phyloP scores from a whole-genome alignment of 2,113 vertebrate genomes.

The Phalacrocorax aristotelis region DNA sequence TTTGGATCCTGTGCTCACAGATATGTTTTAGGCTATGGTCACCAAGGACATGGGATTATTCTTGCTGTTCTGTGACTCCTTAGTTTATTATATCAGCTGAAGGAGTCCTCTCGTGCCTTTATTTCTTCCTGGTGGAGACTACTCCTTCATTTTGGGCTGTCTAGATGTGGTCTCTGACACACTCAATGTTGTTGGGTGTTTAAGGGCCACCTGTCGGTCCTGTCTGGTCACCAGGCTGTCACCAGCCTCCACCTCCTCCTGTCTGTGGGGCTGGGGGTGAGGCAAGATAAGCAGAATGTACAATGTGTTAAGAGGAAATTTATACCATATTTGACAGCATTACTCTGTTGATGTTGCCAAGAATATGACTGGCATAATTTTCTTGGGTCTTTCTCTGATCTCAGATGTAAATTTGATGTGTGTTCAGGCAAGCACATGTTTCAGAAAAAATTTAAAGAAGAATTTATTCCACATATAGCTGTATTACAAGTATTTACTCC shows the following conservation, averaged over 20 bases:
- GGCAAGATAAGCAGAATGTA: neutral
- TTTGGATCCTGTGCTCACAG: neutral
- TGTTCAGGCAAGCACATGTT: slow-evolving; percentile 37
- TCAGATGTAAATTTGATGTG: slow-evolving; percentile 29
- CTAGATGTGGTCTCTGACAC: neutral
- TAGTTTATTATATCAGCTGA: neutral
- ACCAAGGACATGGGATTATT: neutral
- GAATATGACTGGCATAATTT: slow-evolving; percentile 54
- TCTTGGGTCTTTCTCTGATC: slow-evolving; percentile 12
- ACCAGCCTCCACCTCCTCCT: neutral
- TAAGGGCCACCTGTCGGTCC: neutral
- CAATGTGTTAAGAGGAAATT: slow-evolving; percentile 3
- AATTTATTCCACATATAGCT: slow-evolving; percentile 1
- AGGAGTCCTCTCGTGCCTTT: neutral
- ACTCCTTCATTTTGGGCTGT: neutral
- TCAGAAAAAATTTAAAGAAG: neutral
- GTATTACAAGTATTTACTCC: neutral
- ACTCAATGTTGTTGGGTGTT: neutral
- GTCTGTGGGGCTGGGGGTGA: neutral
- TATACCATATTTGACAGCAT: slow-evolving; percentile 33
- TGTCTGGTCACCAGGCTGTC: slow-evolving; percentile 6
- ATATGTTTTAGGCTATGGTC: neutral
- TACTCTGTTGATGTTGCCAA: slow-evolving; percentile 35
- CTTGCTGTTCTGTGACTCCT: neutral
- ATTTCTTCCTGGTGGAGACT: neutral